Base-by-base conservation (phyloP, 2,113 vertebrate species). In the Otolemur garnettii region DNA sequence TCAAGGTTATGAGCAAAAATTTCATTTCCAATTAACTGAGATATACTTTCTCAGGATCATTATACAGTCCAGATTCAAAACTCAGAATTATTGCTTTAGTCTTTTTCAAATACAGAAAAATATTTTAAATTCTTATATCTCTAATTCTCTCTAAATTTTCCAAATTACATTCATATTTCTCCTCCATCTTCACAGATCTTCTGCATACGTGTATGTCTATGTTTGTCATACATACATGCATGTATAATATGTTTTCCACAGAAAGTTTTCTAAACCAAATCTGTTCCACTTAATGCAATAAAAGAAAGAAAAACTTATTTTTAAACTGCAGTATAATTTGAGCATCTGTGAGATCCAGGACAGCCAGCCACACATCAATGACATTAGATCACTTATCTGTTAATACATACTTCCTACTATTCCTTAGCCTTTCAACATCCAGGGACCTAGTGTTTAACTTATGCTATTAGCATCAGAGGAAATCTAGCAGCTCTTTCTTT, bases 191-290 rank as follows among this genome's bases (percentile, higher is more conserved):
- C 45, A 91, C 19, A 91, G 91, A 80, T 86, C 13, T 93, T 12
- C 9, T 68, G 11, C 1, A 30, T 87, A 57, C 35, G 53, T 13
- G 0, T 75, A 45, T 24, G 0, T 75, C 35, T 24, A 85, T 55
- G 28, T 71, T 28, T 74, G 42, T 24, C 78, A 78, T 5, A 33
- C 3, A 92, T 3, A 83, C 18, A 94, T 11, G 77, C 15, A 38
- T 3, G 71, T 1, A 59, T 55, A 92, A 55, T 86, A 19, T 93
- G 68, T 72, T 94, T 93, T 84, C 42, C 64, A 96, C 24, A 86
- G 88, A 93, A 82, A 17, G 19, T 57, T 81, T 89, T 80, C 75
- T 79, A 64, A 28, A 81, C 7, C 90, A 83, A 91, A 78, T 83
- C 5, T 35, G 57, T 85, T 60, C 55, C 53, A 30, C 9, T 94